Evolutionary conservation across 2,797 vertebrate species (phyloP).

Genomic region (Phylloscopus collybita): DNA sequence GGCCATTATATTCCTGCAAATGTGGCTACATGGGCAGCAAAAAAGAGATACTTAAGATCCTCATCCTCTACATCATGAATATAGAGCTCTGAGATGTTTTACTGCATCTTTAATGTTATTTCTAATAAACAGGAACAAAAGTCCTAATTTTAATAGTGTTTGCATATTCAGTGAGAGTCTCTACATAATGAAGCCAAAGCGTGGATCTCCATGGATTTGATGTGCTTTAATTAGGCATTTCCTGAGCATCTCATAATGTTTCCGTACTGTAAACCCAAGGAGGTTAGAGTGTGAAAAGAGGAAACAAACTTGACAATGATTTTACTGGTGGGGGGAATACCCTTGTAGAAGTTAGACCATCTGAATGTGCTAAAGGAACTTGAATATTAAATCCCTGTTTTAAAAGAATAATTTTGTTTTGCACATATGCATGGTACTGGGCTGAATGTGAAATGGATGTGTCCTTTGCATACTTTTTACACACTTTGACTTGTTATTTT

Average conservation of each 20-base stretch:
- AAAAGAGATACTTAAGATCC: neutral
- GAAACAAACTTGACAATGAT: neutral
- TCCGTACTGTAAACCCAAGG: neutral
- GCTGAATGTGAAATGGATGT: neutral
- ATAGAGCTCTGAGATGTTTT: neutral
- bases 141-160: neutral
- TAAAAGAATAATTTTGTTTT: neutral
- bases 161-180: neutral
- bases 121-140: constrained; percentile 28
- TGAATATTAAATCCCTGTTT: neutral
- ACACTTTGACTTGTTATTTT: neutral
- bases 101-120: neutral
- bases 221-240: constrained; percentile 26
- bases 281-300: neutral
- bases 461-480: neutral
- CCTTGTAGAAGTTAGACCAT: neutral
- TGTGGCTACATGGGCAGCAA: neutral
- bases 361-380: neutral
- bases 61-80: neutral
- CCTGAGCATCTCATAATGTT: neutral
- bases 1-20: neutral
- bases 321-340: neutral
- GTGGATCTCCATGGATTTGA: neutral
- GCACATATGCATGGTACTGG: neutral
- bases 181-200: neutral